These are phyloP conservation scores for Streptopelia turtur DNA, from an alignment of 2,797 vertebrate genomes.

Conservation along the genomic window DNA sequence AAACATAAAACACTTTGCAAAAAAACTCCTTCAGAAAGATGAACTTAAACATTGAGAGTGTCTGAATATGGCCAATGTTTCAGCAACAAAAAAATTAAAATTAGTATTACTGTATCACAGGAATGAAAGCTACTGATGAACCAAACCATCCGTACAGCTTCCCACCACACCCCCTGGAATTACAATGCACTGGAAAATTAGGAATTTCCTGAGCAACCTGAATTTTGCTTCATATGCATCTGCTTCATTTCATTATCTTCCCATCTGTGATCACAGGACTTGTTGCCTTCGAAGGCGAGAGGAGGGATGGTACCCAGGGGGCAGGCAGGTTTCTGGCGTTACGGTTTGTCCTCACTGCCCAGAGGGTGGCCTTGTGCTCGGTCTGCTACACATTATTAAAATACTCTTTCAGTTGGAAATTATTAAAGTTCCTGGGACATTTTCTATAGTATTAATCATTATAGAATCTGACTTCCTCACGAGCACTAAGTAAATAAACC, in stretches of 20 bases:
- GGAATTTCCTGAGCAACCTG: not conserved
- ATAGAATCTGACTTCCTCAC: not conserved
- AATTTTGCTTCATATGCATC: not conserved
- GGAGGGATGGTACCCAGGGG: not conserved
- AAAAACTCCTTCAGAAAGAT: not conserved
- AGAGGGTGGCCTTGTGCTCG: not conserved
- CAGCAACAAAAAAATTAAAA: not conserved
- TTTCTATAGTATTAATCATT: not conserved
- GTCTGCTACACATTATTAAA: not conserved
- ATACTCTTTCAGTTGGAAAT: not conserved
- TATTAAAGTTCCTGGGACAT: not conserved
- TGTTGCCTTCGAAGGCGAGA: not conserved
- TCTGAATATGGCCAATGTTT: not conserved
- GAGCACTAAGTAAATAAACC: not conserved
- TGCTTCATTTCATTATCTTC: not conserved
- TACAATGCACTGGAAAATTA: not conserved
- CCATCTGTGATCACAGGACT: not conserved
- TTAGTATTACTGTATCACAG: not conserved
- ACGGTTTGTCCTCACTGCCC: not conserved
- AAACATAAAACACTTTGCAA: not conserved
- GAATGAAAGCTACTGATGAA: not conserved
- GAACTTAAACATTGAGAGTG: not conserved
- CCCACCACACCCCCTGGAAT: not conserved
- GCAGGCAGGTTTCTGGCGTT: not conserved
- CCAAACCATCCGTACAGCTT: rapidly evolving